Evolutionary conservation across 64 coral and sea anemone genomes (phyloP).

Genomic region (Trachythela sp.): DNA sequence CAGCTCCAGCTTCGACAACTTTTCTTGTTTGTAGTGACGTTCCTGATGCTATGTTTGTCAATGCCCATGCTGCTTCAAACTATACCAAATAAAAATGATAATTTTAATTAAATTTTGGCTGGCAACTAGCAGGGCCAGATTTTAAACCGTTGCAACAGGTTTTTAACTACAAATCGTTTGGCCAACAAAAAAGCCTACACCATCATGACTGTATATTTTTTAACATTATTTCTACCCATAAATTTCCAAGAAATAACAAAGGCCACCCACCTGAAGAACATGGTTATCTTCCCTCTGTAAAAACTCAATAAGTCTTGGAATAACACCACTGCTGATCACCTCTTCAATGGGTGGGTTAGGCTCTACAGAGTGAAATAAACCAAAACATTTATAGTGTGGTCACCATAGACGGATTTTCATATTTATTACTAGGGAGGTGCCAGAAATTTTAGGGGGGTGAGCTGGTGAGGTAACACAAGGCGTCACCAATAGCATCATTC

Average conservation of each 20-base stretch:
- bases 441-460: too few relatives aligned
- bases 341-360: constrained; percentile 96
- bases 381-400: too few relatives aligned
- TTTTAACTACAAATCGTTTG: too few relatives aligned
- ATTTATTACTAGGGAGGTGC: too few relatives aligned
- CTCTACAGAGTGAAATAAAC: constrained; percentile 35
- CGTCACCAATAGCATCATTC: too few relatives aligned
- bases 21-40: constrained; percentile 88
- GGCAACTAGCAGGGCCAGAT: too few relatives aligned
- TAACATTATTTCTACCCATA: not conserved
- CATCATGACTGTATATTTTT: too few relatives aligned
- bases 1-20: constrained; percentile 79
- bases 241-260: not conserved
- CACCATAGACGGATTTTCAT: too few relatives aligned
- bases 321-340: constrained; percentile 90
- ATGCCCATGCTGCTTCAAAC: constrained; percentile 99
- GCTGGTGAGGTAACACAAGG: too few relatives aligned
- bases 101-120: too few relatives aligned
- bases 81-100: constrained; percentile 30
- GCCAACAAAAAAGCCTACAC: too few relatives aligned
- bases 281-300: constrained; percentile 85
- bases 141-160: too few relatives aligned
- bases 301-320: constrained; percentile 95
- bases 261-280: constrained; percentile 49
- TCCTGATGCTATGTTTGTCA: constrained; percentile 93